Percentiles rank a stretch among this genome's conserved stretches.
phyloP scores from a whole-genome alignment of 2,888 invertebrate genomes.

The Drosophila multiciliata region DNA sequence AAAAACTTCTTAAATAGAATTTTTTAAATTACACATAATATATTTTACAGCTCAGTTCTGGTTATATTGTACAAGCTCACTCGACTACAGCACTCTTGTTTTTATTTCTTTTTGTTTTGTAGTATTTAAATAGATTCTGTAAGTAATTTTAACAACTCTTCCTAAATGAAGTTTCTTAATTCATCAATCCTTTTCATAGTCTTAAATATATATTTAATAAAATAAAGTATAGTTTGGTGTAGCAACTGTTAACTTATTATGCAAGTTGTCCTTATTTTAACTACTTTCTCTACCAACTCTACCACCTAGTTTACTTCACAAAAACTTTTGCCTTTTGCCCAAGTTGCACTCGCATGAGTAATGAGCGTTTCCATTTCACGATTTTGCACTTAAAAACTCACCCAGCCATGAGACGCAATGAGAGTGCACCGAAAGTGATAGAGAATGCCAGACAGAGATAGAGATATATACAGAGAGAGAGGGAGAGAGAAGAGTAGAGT shows the following conservation, averaged over 20 bases:
- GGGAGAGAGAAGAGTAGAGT: background rate
- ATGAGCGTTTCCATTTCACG: conserved; percentile 64
- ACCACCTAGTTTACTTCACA: conserved; percentile 42
- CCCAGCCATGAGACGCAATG: conserved; percentile 26
- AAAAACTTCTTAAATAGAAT: no score
- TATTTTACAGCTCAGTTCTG: no score
- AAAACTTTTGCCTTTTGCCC: conserved; percentile 50
- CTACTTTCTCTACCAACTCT: conserved; percentile 19
- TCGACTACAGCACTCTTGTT: background rate
- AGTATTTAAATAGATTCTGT: background rate
- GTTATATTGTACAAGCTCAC: no score
- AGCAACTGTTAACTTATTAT: conserved; percentile 18
- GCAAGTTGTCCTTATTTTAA: conserved; percentile 10
- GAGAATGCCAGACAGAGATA: background rate
- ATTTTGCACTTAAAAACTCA: conserved; percentile 58
- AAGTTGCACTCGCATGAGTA: conserved; percentile 59
- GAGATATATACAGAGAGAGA: background rate
- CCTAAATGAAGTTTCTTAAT: background rate
- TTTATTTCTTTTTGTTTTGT: background rate
- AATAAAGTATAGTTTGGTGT: conserved; percentile 3
- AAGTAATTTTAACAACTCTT: background rate
- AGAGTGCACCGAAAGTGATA: conserved; percentile 4
- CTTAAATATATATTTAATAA: background rate
- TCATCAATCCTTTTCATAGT: background rate
- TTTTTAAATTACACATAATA: no score